Evolutionary conservation across 2,888 invertebrate species (phyloP), one percentile per base, ranked within the genome.

Genomic region (Heliconius aoede): DNA sequence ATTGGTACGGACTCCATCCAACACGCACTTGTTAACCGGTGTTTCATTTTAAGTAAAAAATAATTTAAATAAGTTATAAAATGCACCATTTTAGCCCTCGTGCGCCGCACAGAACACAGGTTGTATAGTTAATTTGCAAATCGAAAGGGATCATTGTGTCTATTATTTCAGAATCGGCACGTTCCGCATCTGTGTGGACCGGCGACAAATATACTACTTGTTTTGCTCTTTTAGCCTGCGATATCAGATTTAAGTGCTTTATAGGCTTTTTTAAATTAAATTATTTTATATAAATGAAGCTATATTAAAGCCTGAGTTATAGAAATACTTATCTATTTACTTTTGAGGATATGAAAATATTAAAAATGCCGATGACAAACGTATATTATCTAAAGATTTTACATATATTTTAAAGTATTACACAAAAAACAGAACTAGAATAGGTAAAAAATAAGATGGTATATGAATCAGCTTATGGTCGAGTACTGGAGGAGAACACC

Each of bases 81-180:
- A 32, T 67, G 77, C 80, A 76, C 32, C 73, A 79, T 79, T 82
- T 84, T 83, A 81, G 65, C 46, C 36, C 26, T 72, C 46, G 73
- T 76, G 36, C 55, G 24, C 74, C 64, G 74, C 74, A 40, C 78
- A 80, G 24, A 80, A 79, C 77, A 84, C 84, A 85, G 85, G 83
- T 84, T 85, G 86, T 87, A 61, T 61, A 72, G 61, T 88, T 86
- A 86, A 89, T 87, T 87, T 87, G 85, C 84, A 86, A 87, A 79
- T 79, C 79, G 83, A 83, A 81, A 77, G 81, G 86, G 86, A 85
- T 87, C 84, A 86, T 82, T 80, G 81, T 82, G 84, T 84, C 84
- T 84, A 86, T 88, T 86, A 87, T 86, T 85, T 84, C 84, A 81
- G 82, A 82, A 88, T 88, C 86, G 88, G 89, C 91, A 91, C 90